Base-by-base conservation (phyloP, 2,113 vertebrate species). In the Turdus rufiventris region DNA sequence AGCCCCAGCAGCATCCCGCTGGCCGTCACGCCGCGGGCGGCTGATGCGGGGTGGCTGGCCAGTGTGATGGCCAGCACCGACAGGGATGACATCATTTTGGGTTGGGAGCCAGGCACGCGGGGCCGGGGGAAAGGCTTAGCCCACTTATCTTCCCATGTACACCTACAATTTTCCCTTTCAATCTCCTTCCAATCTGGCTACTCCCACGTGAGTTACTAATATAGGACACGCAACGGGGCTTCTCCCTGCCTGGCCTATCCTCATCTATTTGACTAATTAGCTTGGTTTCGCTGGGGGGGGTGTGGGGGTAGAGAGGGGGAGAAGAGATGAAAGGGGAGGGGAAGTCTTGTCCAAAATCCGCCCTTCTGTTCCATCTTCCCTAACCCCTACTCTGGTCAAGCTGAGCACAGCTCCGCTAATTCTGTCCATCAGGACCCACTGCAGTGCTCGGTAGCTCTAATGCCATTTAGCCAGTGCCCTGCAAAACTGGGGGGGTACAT, bases 141-240 rank as follows among this genome's bases (percentile, higher is more conserved):
- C 85, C 68, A 92, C 92, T 95, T 89, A 89, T 96, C 73, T 90
- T 89, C 74, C 33, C 3, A 75, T 5, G 6, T 60, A 85, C 85
- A 93, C 85, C 92, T 96, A 88, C 93, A 89, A 71, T 94, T 93
- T 89, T 67, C 79, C 87, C 93, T 96, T 97, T 93, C 94, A 96
- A 96, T 97, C 97, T 97, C 96, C 87, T 96, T 97, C 96, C 97
- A 97, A 97, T 97, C 97, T 97, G 96, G 94, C 95, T 97, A 97
- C 96, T 98, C 97, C 97, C 96, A 97, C 95, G 93, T 95, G 98
- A 97, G 96, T 97, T 98, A 95, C 97, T 97, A 97, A 98, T 97
- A 95, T 98, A 97, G 97, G 97, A 97, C 97, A 97, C 97, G 42
- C 96, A 96, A 96, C 96, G 93, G 94, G 96, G 96, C 96, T 97